Evolutionary conservation across 2,888 invertebrate species (phyloP), one percentile per base, ranked within the genome.

Genomic region (Ichneumoninae sp.): DNA sequence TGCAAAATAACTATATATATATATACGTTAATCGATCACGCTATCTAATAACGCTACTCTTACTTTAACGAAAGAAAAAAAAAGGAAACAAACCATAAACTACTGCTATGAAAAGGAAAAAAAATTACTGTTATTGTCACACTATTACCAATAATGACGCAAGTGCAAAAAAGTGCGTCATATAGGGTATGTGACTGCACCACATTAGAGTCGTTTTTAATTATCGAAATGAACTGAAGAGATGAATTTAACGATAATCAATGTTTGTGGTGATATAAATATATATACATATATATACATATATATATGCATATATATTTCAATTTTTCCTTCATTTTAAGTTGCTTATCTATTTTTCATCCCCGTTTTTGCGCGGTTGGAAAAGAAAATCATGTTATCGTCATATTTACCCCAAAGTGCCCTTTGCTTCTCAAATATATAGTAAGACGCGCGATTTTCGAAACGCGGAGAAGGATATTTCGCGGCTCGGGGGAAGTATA

Each of bases 321-420:
- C 30, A 79, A 75, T 83, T 77, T 73, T 75, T 78, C 19, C 71
- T 60, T 54, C 65, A 50, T 70, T 57, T 71, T 65, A 52, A 76
- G 82, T 77, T 57, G 57, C 71, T 33, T 40, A 54, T 78, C 26
- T 50, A 57, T 74, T 74, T 75, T 65, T 80, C 70, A 75, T 83
- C 80, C 80, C 76, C 65, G 52, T 54, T 82, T 54, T 74, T 69
- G 26, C 86, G 86, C 85, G 87, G 83, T 86, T 85, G 85, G 83
- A 78, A 80, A 66, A 68, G 44, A 36, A 65, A 66, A 80, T 83
- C 74, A 85, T 89, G 88, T 89, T 89, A 88, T 89, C 85, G 89
- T 89, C 89, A 89, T 89, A 89, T 89, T 89, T 89, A 89, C 89
- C 89, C 88, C 83, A 87, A 87, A 89, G 88, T 88, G 88, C 88